A percentile compares a stretch with the other conserved stretches of the same genome.
These are phyloP conservation scores for Drosophila pandora DNA, from an alignment of 1,140 invertebrate species.

Conservation along the genomic window DNA sequence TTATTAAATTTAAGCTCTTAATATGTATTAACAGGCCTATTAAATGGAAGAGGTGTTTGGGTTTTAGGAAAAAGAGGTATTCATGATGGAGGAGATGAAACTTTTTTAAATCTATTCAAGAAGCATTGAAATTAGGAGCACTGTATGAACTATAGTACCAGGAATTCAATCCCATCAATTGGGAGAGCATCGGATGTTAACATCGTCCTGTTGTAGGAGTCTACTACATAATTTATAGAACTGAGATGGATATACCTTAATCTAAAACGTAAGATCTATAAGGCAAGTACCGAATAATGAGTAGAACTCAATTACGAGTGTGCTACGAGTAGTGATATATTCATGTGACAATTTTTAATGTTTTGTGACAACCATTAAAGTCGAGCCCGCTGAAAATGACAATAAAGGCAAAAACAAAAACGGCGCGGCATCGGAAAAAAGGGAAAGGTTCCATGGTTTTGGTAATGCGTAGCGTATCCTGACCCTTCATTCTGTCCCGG, in stretches of 20 bases:
- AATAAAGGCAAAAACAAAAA: constrained; percentile 48
- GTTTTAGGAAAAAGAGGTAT: not conserved
- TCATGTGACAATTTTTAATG: constrained; percentile 78
- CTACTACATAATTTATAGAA: not conserved
- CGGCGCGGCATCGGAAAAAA: constrained; percentile 14
- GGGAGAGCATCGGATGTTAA: too few species aligned
- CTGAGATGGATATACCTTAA: not conserved
- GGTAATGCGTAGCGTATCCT: constrained; percentile 57
- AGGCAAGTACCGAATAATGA: constrained; percentile 48
- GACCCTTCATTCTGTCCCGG: constrained; percentile 22
- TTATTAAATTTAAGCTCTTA: constrained; percentile 24
- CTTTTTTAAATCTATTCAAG: too few species aligned
- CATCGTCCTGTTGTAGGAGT: too few species aligned
- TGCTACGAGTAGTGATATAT: constrained; percentile 39
- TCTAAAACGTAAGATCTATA: not conserved
- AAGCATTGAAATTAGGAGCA: too few species aligned
- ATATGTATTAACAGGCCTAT: constrained; percentile 27
- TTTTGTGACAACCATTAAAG: constrained; percentile 75
- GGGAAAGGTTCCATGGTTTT: constrained; percentile 29
- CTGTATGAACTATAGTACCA: too few species aligned
- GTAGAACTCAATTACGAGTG: constrained; percentile 67
- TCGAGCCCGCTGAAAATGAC: constrained; percentile 70
- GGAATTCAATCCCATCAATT: too few species aligned
- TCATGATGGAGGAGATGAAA: too few species aligned
- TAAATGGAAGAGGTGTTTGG: not conserved